Evolutionary conservation across 1,140 invertebrate species (phyloP), one percentile per base, ranked within the genome.

Genomic region (Onthophagus taurus): DNA sequence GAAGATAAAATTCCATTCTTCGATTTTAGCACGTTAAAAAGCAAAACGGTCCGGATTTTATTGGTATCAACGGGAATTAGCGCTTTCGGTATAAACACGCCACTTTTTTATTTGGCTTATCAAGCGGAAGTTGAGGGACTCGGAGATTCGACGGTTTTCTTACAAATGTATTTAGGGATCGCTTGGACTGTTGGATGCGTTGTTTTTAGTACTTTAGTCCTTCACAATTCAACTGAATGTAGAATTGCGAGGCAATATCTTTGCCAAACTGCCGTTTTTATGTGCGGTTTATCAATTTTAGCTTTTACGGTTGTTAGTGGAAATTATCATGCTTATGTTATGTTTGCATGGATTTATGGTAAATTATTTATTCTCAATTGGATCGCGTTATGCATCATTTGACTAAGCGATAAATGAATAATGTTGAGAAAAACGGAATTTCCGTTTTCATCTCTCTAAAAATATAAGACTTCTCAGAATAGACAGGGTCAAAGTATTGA

Each of bases 341-440:
- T 89, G 70, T 89, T 88, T 58, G 80, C 80, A 0, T 89, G 85
- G 83, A 77, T 85, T 42, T 90, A 88, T 54, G 81, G 78, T 81
- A 61, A 68, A 58, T 53, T n/a, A 7, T 26, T 7, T n/a, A 26
- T 26, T 7, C n/a, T n/a, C n/a, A n/a, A n/a, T n/a, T n/a, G n/a
- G n/a, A n/a, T n/a, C n/a, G n/a, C n/a, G n/a, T n/a, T n/a, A n/a
- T n/a, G n/a, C n/a, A n/a, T n/a, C n/a, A n/a, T n/a, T n/a, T n/a
- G n/a, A n/a, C n/a, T n/a, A n/a, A n/a, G n/a, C n/a, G n/a, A 21
- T 11, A 17, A 34, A 34, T 14, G 31, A 17, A 6, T 17, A 17
- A 34, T 2, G 11, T 13, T 14, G 3, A 6, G 14, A 17, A 14
- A 34, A 34, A 4, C 12, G 18, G 9, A 16, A 34, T n/a, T 34